A percentile compares a stretch with the other conserved stretches of the same genome.
These are phyloP conservation scores for Chauna torquata DNA, from an alignment of 2,113 vertebrate species.

Conservation along the genomic window DNA sequence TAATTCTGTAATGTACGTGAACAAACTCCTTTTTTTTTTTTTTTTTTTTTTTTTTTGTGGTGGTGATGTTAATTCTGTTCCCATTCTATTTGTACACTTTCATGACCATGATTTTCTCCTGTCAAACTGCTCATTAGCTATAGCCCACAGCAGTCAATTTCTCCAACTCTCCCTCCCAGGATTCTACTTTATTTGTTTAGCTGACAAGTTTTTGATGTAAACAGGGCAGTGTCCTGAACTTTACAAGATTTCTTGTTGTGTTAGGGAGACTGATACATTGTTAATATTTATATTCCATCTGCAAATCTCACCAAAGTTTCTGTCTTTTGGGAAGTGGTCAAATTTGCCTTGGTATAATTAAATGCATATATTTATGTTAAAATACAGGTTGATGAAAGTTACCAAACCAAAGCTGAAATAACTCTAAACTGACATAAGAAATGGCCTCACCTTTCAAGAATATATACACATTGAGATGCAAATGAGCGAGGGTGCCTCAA, in stretches of 20 bases:
- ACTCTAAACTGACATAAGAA: not conserved
- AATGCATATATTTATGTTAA: not conserved
- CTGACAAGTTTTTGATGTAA: slow-evolving; percentile 56
- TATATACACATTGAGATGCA: fast-evolving
- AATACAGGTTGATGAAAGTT: not conserved
- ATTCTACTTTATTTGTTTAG: slow-evolving; percentile 60
- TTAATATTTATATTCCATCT: not conserved
- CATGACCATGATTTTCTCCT: not conserved
- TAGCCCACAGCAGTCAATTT: slow-evolving; percentile 61
- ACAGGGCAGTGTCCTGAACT: not conserved
- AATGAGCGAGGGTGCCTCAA: not conserved
- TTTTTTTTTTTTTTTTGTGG: too few relatives aligned
- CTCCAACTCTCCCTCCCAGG: not conserved
- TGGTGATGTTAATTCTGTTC: slow-evolving; percentile 42
- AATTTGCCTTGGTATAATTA: slow-evolving; percentile 35
- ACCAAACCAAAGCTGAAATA: not conserved
- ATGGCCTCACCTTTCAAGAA: not conserved
- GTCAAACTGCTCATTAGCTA: slow-evolving; percentile 40
- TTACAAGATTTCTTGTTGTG: not conserved
- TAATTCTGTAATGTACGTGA: not conserved
- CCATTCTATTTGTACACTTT: not conserved
- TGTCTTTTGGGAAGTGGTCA: slow-evolving; percentile 24
- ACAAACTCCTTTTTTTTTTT: slow-evolving; percentile 29
- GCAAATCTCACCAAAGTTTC: not conserved
- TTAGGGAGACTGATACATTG: slow-evolving; percentile 26